Conservation (phyloP, 2,888 invertebrate species). For the Heliothis peltigera region DNA sequence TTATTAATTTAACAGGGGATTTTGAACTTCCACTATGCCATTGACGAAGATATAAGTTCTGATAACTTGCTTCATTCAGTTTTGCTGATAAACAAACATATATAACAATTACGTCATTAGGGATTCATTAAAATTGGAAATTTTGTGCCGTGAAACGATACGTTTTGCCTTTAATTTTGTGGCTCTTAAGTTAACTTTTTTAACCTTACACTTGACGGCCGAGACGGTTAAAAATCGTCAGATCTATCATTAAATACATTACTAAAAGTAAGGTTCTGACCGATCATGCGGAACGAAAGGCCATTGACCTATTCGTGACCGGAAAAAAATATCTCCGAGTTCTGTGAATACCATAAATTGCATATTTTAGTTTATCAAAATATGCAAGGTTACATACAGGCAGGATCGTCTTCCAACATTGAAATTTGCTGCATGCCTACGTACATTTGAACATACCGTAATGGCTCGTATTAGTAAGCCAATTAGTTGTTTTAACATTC, state of each 20-base stretch:
- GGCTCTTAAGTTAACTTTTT: too few species aligned
- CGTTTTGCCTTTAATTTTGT: too few species aligned
- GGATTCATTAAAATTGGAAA: too few species aligned
- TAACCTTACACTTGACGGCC: not conserved
- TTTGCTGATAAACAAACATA: not conserved
- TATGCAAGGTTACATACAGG: not conserved
- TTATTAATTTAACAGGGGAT: too few species aligned
- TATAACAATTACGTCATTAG: too few species aligned
- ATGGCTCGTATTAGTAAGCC: conserved; percentile 61
- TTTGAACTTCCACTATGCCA: not conserved
- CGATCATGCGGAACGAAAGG: conserved; percentile 62
- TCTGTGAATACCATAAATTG: conserved; percentile 24
- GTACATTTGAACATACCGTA: conserved; percentile 41
- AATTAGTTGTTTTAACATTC: conserved; percentile 73
- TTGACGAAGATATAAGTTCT: not conserved
- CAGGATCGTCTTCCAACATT: conserved; percentile 18
- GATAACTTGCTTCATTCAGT: not conserved
- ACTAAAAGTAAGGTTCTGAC: conserved; percentile 27
- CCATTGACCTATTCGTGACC: conserved; percentile 60
- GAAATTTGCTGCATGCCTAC: conserved; percentile 21
- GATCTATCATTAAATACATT: conserved; percentile 24
- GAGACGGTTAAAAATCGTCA: conserved; percentile 10
- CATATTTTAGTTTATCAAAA: conserved; percentile 2
- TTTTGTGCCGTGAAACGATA: too few species aligned
- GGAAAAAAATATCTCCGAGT: conserved; percentile 49